Conservation (phyloP, 2,888 invertebrate species). For the Dione vanillae region DNA sequence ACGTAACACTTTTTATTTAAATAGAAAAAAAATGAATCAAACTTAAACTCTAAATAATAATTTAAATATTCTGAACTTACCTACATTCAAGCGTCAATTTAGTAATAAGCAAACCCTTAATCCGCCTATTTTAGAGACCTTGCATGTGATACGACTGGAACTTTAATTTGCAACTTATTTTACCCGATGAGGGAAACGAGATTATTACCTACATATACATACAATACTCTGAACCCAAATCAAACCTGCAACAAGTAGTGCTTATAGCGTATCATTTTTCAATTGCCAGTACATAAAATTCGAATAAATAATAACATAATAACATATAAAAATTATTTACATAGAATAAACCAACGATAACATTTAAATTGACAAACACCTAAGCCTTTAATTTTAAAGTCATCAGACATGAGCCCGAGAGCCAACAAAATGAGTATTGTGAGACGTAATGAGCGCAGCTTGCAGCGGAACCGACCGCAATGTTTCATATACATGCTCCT, state of each 20-base stretch:
- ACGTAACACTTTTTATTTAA: neutral
- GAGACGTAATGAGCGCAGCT: constrained; percentile 35
- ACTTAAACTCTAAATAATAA: too few species aligned
- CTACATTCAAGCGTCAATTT: too few species aligned
- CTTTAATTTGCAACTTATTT: neutral
- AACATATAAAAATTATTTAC: neutral
- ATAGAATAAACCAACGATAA: neutral
- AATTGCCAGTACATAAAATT: too few species aligned
- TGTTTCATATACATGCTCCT: constrained; percentile 35
- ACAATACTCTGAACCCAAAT: too few species aligned
- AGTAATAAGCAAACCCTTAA: too few species aligned
- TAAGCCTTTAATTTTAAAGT: constrained; percentile 19
- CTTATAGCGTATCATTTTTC: too few species aligned
- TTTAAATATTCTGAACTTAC: too few species aligned
- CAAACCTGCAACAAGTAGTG: too few species aligned
- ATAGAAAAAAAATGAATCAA: neutral
- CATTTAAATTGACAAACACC: constrained; percentile 11
- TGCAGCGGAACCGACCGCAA: constrained; percentile 36
- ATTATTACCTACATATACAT: neutral
- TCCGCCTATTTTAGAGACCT: neutral
- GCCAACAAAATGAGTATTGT: constrained; percentile 15
- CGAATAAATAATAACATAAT: neutral
- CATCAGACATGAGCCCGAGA: constrained; percentile 19
- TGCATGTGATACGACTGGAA: neutral
- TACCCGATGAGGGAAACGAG: neutral